A percentile compares a stretch with the other conserved stretches of the same genome.
Evolutionary conservation across 2,888 invertebrate species (phyloP).

Genomic region (Pseudanteris insignis): DNA sequence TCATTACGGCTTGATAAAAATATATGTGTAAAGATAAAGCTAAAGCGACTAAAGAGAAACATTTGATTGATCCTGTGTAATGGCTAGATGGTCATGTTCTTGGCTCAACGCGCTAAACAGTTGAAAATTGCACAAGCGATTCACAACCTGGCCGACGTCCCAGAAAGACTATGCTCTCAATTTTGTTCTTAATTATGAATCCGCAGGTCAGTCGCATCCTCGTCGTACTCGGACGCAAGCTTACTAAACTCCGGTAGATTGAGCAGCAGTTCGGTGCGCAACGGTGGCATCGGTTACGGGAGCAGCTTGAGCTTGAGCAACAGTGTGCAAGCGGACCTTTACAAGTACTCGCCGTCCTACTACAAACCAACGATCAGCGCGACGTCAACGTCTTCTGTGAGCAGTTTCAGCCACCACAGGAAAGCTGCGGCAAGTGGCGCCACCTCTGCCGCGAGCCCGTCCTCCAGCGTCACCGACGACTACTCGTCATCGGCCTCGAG

Average conservation of each 20-base stretch:
- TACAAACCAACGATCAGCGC: conserved; percentile 70
- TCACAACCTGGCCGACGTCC: conserved; percentile 54
- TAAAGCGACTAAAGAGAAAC: too few relatives aligned
- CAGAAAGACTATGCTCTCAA: conserved; percentile 42
- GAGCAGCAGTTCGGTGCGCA: conserved; percentile 10
- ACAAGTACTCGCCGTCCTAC: conserved; percentile 80
- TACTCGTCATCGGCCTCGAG: conserved; percentile 47
- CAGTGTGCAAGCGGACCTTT: conserved; percentile 68
- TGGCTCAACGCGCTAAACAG: not conserved
- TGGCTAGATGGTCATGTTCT: not conserved
- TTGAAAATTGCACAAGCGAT: conserved; percentile 8
- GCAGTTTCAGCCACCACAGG: conserved; percentile 10
- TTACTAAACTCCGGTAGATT: conserved; percentile 41
- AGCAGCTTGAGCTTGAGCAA: conserved; percentile 37
- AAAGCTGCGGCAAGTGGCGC: conserved; percentile 30
- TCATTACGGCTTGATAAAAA: too few relatives aligned
- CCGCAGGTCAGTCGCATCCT: conserved; percentile 61
- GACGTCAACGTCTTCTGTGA: conserved; percentile 22
- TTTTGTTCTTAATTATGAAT: conserved; percentile 44
- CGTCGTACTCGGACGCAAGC: conserved; percentile 54
- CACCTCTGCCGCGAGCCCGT: conserved; percentile 49
- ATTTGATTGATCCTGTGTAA: too few relatives aligned
- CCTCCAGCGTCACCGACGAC: conserved; percentile 42
- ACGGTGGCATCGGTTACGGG: conserved; percentile 33
- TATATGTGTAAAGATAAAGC: too few relatives aligned